phyloP scores from a whole-genome alignment of 2,888 invertebrate species.

The Ditula angustiorana region DNA sequence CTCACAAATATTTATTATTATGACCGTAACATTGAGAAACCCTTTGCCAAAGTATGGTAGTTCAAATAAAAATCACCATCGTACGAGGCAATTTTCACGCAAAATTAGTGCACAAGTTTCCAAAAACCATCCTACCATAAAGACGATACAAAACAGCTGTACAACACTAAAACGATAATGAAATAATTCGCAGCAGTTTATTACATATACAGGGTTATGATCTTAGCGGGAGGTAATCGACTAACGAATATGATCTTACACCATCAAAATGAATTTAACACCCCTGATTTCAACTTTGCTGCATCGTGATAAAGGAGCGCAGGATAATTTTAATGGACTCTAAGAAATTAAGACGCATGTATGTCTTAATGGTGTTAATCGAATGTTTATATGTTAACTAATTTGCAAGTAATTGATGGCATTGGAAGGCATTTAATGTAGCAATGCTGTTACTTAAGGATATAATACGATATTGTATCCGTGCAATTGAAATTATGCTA shows the following conservation, averaged over 20 bases:
- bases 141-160: constrained; percentile 17
- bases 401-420: constrained; percentile 66
- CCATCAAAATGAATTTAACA: constrained; percentile 54
- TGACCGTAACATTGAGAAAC: not conserved
- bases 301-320: constrained; percentile 6
- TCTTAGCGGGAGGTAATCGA: constrained; percentile 76
- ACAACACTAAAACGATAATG: constrained; percentile 52
- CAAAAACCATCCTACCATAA: constrained; percentile 18
- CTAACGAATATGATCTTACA: constrained; percentile 54
- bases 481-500: too few species aligned
- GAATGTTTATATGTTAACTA: constrained; percentile 54
- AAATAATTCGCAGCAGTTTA: constrained; percentile 79
- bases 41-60: not conserved
- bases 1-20: not conserved
- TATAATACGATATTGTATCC: constrained; percentile 25
- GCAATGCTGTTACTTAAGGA: constrained; percentile 20
- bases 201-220: constrained; percentile 63
- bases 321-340: constrained; percentile 37
- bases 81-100: constrained; percentile 31
- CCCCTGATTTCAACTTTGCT: constrained; percentile 10
- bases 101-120: constrained; percentile 35
- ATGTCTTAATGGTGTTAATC: constrained; percentile 57
- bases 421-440: constrained; percentile 21
- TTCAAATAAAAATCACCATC: constrained; percentile 31
- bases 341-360: constrained; percentile 56